Conservation (phyloP, 2,888 invertebrate species). For the Ischnura elegans region DNA sequence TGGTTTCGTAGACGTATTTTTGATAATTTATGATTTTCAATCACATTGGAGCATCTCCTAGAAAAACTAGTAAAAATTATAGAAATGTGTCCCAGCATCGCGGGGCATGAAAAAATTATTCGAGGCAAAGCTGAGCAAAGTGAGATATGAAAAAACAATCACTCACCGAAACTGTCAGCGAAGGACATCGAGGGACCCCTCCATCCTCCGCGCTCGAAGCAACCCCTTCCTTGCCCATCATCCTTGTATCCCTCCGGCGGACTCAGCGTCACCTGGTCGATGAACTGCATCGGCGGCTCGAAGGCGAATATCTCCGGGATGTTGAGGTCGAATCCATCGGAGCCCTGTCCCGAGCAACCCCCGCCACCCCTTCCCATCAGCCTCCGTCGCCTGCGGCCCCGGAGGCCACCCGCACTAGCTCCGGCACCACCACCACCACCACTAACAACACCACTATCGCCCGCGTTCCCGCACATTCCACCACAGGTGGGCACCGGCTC, state of each 20-base stretch:
- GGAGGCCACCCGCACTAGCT: constrained; percentile 69
- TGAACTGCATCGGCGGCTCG: constrained; percentile 85
- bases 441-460: constrained; percentile 64
- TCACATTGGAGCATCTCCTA: too few relatives aligned
- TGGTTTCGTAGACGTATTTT: too few relatives aligned
- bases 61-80: too few relatives aligned
- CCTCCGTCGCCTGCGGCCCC: constrained; percentile 62
- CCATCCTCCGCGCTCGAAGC: constrained; percentile 32
- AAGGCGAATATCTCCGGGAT: constrained; percentile 76
- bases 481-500: background rate
- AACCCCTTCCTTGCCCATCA: constrained; percentile 81
- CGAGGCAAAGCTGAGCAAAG: too few relatives aligned
- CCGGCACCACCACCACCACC: constrained; percentile 68
- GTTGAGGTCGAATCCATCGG: constrained; percentile 74
- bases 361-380: background rate
- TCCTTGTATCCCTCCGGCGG: constrained; percentile 96
- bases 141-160: too few relatives aligned
- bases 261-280: constrained; percentile 91
- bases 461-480: constrained; percentile 11
- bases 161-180: constrained; percentile 55
- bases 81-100: too few relatives aligned
- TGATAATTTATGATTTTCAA: too few relatives aligned
- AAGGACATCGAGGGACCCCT: constrained; percentile 32
- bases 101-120: too few relatives aligned
- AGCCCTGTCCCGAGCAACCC: constrained; percentile 70